These are phyloP conservation scores for Bradypodion pumilum DNA, from an alignment of 2,797 vertebrate species.

Conservation along the genomic window DNA sequence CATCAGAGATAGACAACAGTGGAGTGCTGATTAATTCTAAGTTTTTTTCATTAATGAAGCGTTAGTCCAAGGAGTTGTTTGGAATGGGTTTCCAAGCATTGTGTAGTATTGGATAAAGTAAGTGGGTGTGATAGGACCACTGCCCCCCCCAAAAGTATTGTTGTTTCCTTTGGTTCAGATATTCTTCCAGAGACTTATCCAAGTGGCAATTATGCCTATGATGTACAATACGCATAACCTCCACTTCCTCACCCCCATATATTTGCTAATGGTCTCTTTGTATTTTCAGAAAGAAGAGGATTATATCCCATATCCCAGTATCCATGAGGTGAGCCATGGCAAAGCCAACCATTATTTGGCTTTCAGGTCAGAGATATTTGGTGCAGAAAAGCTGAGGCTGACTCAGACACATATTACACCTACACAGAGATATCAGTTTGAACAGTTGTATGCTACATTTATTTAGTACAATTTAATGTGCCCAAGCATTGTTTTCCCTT, in stretches of 20 bases:
- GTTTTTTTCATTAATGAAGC: background rate
- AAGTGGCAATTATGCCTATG: background rate
- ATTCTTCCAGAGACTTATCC: background rate
- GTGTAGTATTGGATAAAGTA: background rate
- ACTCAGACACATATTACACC: background rate
- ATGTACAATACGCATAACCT: background rate
- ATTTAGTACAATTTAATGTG: background rate
- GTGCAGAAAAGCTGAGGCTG: background rate
- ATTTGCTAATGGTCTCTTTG: conserved; percentile 43
- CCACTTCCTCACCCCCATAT: rapidly evolving
- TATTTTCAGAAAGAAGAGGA: conserved; percentile 88
- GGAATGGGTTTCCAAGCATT: background rate
- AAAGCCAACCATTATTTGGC: background rate
- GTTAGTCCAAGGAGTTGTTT: background rate
- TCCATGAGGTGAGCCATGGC: conserved; percentile 83
- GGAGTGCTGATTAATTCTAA: background rate
- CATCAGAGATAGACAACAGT: too few relatives aligned
- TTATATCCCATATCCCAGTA: conserved; percentile 92
- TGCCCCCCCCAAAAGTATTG: background rate
- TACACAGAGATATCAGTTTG: background rate
- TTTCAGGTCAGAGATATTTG: background rate
- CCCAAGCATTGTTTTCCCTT: background rate
- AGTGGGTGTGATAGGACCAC: background rate
- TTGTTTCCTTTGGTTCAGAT: background rate
- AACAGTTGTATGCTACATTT: background rate